A percentile compares a stretch with the other conserved stretches of the same genome.
phyloP scores from a whole-genome alignment of 2,797 vertebrate species.

The Sylvia borin region DNA sequence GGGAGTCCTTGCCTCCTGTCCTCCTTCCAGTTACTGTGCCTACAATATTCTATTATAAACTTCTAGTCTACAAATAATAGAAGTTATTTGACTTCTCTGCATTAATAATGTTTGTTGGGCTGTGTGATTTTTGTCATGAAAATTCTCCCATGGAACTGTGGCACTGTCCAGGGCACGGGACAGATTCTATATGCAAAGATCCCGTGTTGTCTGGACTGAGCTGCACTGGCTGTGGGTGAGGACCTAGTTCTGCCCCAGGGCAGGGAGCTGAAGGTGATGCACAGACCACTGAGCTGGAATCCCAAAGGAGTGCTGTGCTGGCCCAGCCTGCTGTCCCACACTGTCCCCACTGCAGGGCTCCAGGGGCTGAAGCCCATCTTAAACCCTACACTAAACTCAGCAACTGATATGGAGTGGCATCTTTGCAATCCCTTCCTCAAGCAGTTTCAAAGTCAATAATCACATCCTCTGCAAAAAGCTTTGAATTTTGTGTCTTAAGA shows the following conservation, averaged over 20 bases:
- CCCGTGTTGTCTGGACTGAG: not conserved
- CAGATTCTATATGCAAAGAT: not conserved
- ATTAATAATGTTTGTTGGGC: not conserved
- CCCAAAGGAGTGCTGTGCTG: not conserved
- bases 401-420: not conserved
- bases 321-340: not conserved
- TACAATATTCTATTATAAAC: too few relatives aligned
- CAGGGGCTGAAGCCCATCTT: not conserved
- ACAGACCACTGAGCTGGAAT: not conserved
- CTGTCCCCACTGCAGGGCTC: not conserved
- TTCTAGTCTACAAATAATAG: too few relatives aligned
- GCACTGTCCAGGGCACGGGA: not conserved
- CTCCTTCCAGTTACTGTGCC: not conserved
- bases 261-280: not conserved
- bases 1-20: not conserved
- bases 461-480: not conserved
- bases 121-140: not conserved
- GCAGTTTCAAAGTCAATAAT: not conserved
- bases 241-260: not conserved
- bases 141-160: not conserved
- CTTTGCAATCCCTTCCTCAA: not conserved
- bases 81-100: not conserved
- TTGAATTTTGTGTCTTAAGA: not conserved
- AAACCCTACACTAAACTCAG: not conserved
- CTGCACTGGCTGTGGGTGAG: not conserved